Conservation (phyloP, 2,113 vertebrate species). For the Barbus barbus region DNA sequence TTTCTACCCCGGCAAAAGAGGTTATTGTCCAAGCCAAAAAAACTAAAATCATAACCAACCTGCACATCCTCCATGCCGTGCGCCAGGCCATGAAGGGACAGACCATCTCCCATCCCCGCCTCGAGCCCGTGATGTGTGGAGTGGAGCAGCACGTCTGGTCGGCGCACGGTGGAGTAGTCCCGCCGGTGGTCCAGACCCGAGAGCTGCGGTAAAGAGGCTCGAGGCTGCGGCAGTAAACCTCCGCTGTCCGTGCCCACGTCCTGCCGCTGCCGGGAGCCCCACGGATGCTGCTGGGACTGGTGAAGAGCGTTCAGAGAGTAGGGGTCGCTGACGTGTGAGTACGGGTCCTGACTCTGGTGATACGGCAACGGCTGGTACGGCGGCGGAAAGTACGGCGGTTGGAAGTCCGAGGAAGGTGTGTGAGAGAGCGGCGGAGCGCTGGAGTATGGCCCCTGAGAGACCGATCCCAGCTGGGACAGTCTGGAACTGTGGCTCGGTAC, state of each 20-base stretch:
- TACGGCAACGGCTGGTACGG: conserved; percentile 99
- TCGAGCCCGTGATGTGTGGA: conserved; percentile 95
- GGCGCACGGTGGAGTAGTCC: conserved; percentile 92
- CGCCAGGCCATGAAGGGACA: conserved; percentile 89
- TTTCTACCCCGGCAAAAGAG: background rate
- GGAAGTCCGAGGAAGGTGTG: conserved; percentile 97
- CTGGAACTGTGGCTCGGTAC: conserved; percentile 97
- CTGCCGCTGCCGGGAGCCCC: conserved; percentile 95
- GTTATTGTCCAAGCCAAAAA: background rate
- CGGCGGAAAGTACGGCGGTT: conserved; percentile 98
- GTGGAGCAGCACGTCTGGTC: conserved; percentile 93
- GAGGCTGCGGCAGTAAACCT: conserved; percentile 90
- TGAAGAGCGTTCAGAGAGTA: conserved; percentile 97
- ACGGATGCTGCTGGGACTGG: conserved; percentile 95
- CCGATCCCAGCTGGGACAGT: conserved; percentile 97
- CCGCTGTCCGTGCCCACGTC: conserved; percentile 90
- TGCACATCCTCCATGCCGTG: conserved; percentile 71
- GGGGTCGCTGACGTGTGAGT: conserved; percentile 97
- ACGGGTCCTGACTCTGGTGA: conserved; percentile 99
- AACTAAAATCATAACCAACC: conserved; percentile 18
- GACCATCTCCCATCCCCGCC: conserved; percentile 91
- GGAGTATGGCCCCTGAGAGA: conserved; percentile 96
- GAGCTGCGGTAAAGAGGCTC: conserved; percentile 93
- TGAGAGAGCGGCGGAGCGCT: conserved; percentile 98
- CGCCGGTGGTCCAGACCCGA: conserved; percentile 93